Percentiles rank a stretch among this genome's conserved stretches.
phyloP scores from a whole-genome alignment of 92 coral and sea anemone genomes.

The Zoanthus sociatus region DNA sequence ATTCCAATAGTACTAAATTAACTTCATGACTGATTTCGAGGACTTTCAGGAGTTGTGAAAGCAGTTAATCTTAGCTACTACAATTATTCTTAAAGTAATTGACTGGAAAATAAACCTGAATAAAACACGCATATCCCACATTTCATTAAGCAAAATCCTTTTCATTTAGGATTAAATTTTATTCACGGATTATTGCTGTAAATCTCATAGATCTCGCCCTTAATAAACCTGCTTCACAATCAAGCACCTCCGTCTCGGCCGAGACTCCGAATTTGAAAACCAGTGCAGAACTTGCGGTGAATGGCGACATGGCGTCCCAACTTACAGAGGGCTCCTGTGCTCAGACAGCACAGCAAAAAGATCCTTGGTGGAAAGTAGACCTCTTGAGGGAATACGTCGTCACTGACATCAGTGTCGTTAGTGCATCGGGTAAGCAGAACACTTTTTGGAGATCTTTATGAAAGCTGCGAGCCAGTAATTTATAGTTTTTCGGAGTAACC shows the following conservation, averaged over 20 bases:
- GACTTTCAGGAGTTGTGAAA: too few relatives aligned
- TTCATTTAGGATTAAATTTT: not conserved
- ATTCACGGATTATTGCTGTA: not conserved
- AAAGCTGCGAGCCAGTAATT: too few relatives aligned
- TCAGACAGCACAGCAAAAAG: slow-evolving; percentile 67
- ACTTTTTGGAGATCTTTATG: too few relatives aligned
- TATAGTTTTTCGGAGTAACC: too few relatives aligned
- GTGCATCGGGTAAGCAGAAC: slow-evolving; percentile 62
- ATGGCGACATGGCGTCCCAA: slow-evolving; percentile 76
- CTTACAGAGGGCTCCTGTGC: slow-evolving; percentile 76
- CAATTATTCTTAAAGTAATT: too few relatives aligned
- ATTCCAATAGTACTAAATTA: too few relatives aligned
- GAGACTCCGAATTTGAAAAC: slow-evolving; percentile 39
- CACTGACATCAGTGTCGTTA: slow-evolving; percentile 83
- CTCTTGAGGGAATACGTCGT: slow-evolving; percentile 71
- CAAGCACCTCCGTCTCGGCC: slow-evolving; percentile 55
- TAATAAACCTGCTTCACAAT: slow-evolving; percentile 75
- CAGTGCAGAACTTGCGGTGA: slow-evolving; percentile 77
- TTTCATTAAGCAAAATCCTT: not conserved
- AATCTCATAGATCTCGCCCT: slow-evolving; percentile 67
- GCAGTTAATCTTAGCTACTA: too few relatives aligned
- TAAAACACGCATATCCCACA: not conserved
- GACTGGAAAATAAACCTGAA: too few relatives aligned
- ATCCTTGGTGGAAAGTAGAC: slow-evolving; percentile 91
- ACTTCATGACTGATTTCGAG: too few relatives aligned